Conservation (phyloP, 2,113 vertebrate species). For the Pachyramphus minor region DNA sequence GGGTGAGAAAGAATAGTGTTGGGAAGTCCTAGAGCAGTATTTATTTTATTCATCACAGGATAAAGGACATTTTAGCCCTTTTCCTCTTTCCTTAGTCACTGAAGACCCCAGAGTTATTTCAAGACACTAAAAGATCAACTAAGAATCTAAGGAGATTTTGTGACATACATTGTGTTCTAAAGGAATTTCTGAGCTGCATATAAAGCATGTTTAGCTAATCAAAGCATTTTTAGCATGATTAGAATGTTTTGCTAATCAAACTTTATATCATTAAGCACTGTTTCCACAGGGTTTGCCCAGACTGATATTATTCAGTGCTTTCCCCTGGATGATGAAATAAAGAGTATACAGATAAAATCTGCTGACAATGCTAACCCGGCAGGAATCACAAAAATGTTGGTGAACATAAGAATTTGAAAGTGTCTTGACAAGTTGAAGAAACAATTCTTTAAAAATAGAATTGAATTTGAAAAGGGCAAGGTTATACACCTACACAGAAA, state of each 20-base stretch:
- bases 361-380: not conserved
- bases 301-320: not conserved
- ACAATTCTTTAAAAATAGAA: not conserved
- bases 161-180: not conserved
- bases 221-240: too few species aligned
- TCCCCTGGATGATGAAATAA: not conserved
- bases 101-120: not conserved
- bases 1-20: not conserved
- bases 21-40: not conserved
- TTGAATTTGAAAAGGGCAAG: not conserved
- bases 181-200: not conserved
- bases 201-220: not conserved
- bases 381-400: not conserved
- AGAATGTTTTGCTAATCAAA: not conserved
- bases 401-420: not conserved
- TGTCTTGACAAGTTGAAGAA: not conserved
- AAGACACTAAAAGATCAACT: not conserved
- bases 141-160: not conserved
- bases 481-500: not conserved
- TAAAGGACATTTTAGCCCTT: not conserved
- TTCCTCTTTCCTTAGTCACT: not conserved
- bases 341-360: not conserved
- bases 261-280: not conserved
- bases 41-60: not conserved
- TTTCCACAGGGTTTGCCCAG: not conserved